Base-by-base conservation (phyloP, 2,888 invertebrate species). In the Meganola albula region DNA sequence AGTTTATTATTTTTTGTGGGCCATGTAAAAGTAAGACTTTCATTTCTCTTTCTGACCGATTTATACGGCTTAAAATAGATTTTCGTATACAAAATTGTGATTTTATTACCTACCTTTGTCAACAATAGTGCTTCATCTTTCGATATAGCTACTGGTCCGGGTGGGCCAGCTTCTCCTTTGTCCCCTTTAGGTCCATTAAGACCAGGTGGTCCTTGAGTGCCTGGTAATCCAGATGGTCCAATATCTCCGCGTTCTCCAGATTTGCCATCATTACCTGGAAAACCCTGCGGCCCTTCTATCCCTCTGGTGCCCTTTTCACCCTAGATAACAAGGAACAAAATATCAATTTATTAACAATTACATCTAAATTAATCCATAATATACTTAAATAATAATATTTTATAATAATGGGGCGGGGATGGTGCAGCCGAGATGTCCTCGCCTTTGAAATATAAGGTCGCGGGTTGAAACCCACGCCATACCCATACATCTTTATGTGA, bases 101-200 rank as follows among this genome's bases (percentile, higher is more conserved):
- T n/a, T n/a, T n/a, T n/a, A n/a, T n/a, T n/a, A n/a, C 30, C 40
- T 58, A 82, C 85, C 74, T 84, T 88, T 2, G 91, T 89, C 53
- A 91, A 79, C 22, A 90, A 71, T 43, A 88, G 76, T 31, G 88
- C 88, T 56, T 88, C 89, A 40, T 90, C 88, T 46, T 87, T 88
- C 1, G 89, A 87, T 53, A 90, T 78, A 16, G 89, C 87, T 1
- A 85, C 72, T 13, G 89, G 88, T 3, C 92, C 92, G 1, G 92
- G 90, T 2, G 92, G 90, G 6, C 93, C 93, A 6, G 90, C 86
- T 10, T 92, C 91, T 1, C 93, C 93, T 37, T 90, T 87, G 34
- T 92, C 91, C 6, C 93, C 93, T 56, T 90, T 88, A 18, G 88
- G 82, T 1, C 93, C 93, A 35, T 82, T 83, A 1, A 88, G 73